phyloP scores from a whole-genome alignment of 2,888 invertebrate species.

The Byasa hedistus region DNA sequence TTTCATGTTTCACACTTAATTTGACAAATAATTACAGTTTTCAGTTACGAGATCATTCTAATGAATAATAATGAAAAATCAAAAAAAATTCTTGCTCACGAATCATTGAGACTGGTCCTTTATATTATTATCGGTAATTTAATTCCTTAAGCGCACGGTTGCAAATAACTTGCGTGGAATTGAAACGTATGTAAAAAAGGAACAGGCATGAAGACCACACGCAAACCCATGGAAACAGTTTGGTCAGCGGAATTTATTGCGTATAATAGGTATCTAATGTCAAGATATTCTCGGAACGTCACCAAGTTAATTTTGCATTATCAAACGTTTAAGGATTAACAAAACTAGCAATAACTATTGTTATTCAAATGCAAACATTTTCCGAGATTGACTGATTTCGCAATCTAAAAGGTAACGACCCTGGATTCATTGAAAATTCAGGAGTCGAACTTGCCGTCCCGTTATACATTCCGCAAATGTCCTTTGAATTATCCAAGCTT shows the following conservation, averaged over 20 bases:
- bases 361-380: background rate
- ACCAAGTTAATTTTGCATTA: background rate
- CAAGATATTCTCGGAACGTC: background rate
- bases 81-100: too few relatives aligned
- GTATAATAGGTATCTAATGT: background rate
- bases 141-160: background rate
- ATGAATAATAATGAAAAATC: too few relatives aligned
- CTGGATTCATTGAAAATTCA: conserved; percentile 64
- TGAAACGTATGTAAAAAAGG: conserved; percentile 1
- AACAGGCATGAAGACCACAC: conserved; percentile 11
- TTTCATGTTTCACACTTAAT: too few relatives aligned
- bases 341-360: background rate
- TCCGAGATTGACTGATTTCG: conserved; percentile 21
- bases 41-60: too few relatives aligned
- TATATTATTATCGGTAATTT: background rate
- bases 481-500: conserved; percentile 37
- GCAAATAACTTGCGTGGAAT: background rate
- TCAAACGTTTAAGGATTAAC: background rate
- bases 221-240: background rate
- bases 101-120: too few relatives aligned
- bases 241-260: background rate
- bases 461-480: conserved; percentile 65
- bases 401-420: conserved; percentile 41
- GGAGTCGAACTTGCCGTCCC: conserved; percentile 59
- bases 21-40: too few relatives aligned